Evolutionary conservation across 2,888 invertebrate genomes (phyloP).

Genomic region (Lithodes maja): DNA sequence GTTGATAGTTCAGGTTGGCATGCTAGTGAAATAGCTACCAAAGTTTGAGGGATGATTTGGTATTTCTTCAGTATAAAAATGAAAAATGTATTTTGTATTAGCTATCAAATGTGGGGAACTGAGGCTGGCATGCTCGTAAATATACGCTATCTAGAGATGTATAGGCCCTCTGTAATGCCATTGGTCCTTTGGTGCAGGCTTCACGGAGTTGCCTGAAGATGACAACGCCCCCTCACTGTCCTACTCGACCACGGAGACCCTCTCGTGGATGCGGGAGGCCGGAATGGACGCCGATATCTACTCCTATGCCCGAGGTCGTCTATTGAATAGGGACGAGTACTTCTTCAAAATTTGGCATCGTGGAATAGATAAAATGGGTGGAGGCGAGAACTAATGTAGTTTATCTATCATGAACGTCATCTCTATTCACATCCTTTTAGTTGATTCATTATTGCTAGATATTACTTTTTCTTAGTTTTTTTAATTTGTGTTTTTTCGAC

Average conservation of each 20-base stretch:
- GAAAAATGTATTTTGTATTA: too few species aligned
- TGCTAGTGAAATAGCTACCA: too few species aligned
- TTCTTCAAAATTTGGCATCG: constrained; percentile 94
- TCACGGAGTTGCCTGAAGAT: constrained; percentile 81
- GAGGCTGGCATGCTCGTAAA: too few species aligned
- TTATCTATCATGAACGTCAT: constrained; percentile 26
- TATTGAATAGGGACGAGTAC: constrained; percentile 92
- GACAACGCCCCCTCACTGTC: constrained; percentile 80
- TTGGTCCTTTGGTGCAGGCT: constrained; percentile 64
- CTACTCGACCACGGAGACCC: constrained; percentile 93
- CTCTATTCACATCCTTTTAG: constrained; percentile 16
- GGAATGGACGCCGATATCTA: constrained; percentile 95
- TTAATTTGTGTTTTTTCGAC: constrained; percentile 45
- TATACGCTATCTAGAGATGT: background rate
- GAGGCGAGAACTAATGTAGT: constrained; percentile 56
- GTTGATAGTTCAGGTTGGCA: too few species aligned
- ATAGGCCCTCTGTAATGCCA: constrained; percentile 30
- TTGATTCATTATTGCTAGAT: constrained; percentile 35
- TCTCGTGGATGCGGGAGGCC: constrained; percentile 94
- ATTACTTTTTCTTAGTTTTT: constrained; percentile 42
- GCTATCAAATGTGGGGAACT: too few species aligned
- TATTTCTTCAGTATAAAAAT: too few species aligned
- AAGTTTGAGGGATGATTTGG: too few species aligned
- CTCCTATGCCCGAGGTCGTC: constrained; percentile 89
- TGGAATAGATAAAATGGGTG: constrained; percentile 60